These are phyloP conservation scores for Dendroctonus ponderosae DNA, from an alignment of 1,140 invertebrate species.

Conservation along the genomic window DNA sequence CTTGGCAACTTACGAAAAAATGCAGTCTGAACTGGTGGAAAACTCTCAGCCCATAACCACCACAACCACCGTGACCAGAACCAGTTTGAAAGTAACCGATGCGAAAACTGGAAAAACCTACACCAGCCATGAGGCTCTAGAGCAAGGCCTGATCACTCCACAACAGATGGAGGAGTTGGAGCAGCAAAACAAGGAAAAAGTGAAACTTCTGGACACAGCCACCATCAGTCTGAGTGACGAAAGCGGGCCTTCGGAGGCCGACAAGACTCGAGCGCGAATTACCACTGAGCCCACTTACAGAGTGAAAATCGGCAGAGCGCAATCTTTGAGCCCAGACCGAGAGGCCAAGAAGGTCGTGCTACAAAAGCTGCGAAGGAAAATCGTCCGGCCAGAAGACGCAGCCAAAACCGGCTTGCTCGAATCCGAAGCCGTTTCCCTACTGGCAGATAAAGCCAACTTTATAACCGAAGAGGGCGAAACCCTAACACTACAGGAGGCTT, in stretches of 20 bases:
- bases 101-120: slow-evolving; percentile 43
- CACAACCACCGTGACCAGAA: slow-evolving; percentile 5
- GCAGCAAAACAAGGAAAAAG: slow-evolving; percentile 36
- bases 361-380: slow-evolving; percentile 74
- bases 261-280: slow-evolving; percentile 59
- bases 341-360: slow-evolving; percentile 70
- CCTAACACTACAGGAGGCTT: slow-evolving; percentile 72
- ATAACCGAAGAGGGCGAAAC: slow-evolving; percentile 58
- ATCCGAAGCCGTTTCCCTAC: slow-evolving; percentile 65
- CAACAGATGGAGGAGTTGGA: slow-evolving; percentile 45
- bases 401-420: slow-evolving; percentile 73
- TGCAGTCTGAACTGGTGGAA: slow-evolving; percentile 50
- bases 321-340: slow-evolving; percentile 55
- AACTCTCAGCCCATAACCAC: slow-evolving; percentile 36
- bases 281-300: slow-evolving; percentile 69
- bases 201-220: slow-evolving; percentile 47
- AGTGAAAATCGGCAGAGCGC: slow-evolving; percentile 62
- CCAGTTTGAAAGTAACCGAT: slow-evolving; percentile 32
- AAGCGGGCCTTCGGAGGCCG: slow-evolving; percentile 54
- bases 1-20: slow-evolving; percentile 59
- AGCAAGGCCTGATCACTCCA: slow-evolving; percentile 54
- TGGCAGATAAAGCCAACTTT: slow-evolving; percentile 62
- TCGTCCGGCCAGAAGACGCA: slow-evolving; percentile 70
- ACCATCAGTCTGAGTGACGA: slow-evolving; percentile 49
- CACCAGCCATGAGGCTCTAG: slow-evolving; percentile 56